Evolutionary conservation across 2,888 invertebrate species (phyloP), one percentile per base, ranked within the genome.

Genomic region (Melanophora roralis): DNA sequence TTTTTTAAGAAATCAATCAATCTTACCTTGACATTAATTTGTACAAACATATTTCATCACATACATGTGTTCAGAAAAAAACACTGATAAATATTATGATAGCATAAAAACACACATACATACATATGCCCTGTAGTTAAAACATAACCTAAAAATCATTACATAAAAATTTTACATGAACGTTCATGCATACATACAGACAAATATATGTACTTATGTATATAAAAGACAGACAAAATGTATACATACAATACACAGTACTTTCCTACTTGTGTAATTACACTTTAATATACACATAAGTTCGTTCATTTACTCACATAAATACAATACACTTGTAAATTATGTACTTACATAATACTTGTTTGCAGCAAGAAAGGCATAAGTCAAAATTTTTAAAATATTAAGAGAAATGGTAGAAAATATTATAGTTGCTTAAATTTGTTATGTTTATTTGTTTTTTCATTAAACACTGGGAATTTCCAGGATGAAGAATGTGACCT

Each of bases 21-120:
- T 9, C 9, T 53, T 53, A 53, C 53, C 53, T 53, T 53, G 53
- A 34, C 53, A 53, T 53, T 53, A 53, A 53, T 53, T 53, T 53
- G 32, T 32, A 34, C 1, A 32, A 16, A 53, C 27, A 53, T 11
- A 14, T 16, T 49, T 27, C 16, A 14, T 53, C 53, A 53, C 16
- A 32, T 32, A 32, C 34, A 34, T 32, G n/a, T n/a, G n/a, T n/a
- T n/a, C n/a, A n/a, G 8, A 51, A 27, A 47, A 21, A 12, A 51
- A 34, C 32, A 53, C 53, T 16, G 34, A 53, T 53, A 16, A 53
- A 53, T 53, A 16, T 53, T 16, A 8, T 16, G 14, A 9, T 7
- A 53, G 16, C 1, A 40, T 16, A 53, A 34, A 53, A 27, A 59
- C 43, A 14, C 1, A 60, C 27, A 11, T 27, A n/a, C 23, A 57